Evolutionary conservation across 2,797 vertebrate genomes (phyloP).

Genomic region (Dryobates pubescens): DNA sequence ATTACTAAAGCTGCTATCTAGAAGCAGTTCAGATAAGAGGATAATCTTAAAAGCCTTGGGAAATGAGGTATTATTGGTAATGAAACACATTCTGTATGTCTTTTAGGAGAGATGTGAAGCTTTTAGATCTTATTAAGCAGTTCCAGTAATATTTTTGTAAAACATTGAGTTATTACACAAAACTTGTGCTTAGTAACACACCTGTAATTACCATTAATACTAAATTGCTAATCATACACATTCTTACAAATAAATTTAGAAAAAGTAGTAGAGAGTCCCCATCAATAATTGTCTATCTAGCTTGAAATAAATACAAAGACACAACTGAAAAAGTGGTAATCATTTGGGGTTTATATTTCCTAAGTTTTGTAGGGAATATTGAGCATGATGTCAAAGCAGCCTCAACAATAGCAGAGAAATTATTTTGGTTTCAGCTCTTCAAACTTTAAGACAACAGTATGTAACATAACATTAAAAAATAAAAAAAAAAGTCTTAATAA

Average conservation of each 20-base stretch:
- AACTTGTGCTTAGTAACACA: neutral
- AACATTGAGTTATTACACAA: neutral
- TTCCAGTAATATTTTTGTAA: neutral
- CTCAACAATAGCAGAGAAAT: neutral
- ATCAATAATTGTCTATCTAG: accelerated
- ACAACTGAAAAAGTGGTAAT: neutral
- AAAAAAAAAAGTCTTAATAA: neutral
- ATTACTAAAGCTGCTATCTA: neutral
- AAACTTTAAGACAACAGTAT: neutral
- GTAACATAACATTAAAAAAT: neutral
- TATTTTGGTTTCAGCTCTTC: neutral
- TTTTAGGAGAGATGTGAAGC: neutral
- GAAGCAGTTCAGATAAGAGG: neutral
- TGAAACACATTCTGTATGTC: neutral
- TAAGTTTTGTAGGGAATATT: neutral
- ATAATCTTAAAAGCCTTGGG: neutral
- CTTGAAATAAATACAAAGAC: neutral
- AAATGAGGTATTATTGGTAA: neutral
- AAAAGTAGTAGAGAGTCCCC: neutral
- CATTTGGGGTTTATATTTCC: neutral
- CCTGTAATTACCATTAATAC: neutral
- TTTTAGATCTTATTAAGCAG: neutral
- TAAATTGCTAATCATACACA: neutral
- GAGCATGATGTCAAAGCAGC: neutral
- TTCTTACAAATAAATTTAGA: neutral